Percentiles rank a stretch among this genome's conserved stretches.
phyloP scores from a whole-genome alignment of 2,888 invertebrate genomes.

The Lasioglossum morio region DNA sequence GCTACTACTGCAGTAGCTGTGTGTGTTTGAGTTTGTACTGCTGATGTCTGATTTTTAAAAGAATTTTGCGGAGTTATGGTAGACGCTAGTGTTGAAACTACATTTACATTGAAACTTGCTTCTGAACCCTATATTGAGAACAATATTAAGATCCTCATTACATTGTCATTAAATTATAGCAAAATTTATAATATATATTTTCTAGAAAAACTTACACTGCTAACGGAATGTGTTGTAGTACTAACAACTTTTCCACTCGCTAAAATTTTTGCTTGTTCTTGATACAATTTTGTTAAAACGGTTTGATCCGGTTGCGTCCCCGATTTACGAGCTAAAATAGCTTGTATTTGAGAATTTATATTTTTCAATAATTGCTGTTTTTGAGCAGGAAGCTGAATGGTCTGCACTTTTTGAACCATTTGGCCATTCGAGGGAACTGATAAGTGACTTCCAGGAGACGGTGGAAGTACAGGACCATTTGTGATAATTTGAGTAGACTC shows the following conservation, averaged over 20 bases:
- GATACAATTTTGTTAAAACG: conserved; percentile 87
- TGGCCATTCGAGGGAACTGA: conserved; percentile 78
- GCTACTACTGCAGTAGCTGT: conserved; percentile 70
- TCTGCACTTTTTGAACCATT: conserved; percentile 88
- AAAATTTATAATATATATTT: neutral
- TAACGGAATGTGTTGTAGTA: conserved; percentile 76
- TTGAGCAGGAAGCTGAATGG: conserved; percentile 90
- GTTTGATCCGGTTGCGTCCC: conserved; percentile 86
- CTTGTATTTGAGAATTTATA: conserved; percentile 88
- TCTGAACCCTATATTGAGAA: conserved; percentile 76
- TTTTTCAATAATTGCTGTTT: conserved; percentile 87
- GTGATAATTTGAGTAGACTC: conserved; percentile 72
- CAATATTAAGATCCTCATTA: neutral
- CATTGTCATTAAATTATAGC: neutral
- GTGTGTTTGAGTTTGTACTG: conserved; percentile 82
- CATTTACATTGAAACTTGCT: conserved; percentile 74
- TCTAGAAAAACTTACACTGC: conserved; percentile 72
- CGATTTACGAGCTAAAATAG: conserved; percentile 86
- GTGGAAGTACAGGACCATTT: conserved; percentile 74
- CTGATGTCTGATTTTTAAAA: conserved; percentile 82
- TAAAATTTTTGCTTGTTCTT: conserved; percentile 90
- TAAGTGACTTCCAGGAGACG: conserved; percentile 73
- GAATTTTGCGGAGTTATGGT: conserved; percentile 74
- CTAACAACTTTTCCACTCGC: conserved; percentile 89
- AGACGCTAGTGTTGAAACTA: conserved; percentile 75